Conservation (phyloP, 1,140 invertebrate species). For the Contarinia nasturtii region DNA sequence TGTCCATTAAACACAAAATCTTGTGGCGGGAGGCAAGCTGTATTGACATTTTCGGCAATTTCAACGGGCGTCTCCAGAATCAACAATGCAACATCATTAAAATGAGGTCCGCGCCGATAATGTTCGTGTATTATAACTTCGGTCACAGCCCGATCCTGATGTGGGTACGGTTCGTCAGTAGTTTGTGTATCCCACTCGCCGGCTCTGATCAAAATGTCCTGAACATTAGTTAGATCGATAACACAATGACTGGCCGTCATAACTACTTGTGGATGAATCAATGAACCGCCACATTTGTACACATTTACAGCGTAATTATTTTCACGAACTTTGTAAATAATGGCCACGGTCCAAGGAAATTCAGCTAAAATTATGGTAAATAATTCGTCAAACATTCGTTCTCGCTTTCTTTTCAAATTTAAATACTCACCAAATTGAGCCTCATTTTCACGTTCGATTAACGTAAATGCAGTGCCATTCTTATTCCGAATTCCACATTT, state of each 20-base stretch:
- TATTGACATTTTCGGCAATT: constrained; percentile 42
- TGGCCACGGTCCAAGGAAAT: constrained; percentile 62
- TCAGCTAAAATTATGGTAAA: no score
- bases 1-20: constrained; percentile 16
- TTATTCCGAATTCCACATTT: constrained; percentile 37
- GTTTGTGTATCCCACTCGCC: constrained; percentile 62
- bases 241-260: constrained; percentile 52
- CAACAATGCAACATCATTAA: constrained; percentile 48
- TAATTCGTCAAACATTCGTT: no score
- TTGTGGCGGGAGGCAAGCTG: constrained; percentile 45
- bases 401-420: no score
- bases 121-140: constrained; percentile 23
- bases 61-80: constrained; percentile 33
- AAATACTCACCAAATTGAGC: constrained; percentile 29
- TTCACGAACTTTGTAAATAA: constrained; percentile 34
- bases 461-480: constrained; percentile 44
- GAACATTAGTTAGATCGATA: constrained; percentile 9
- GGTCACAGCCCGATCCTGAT: constrained; percentile 41
- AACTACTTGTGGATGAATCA: constrained; percentile 50
- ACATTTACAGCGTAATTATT: constrained; percentile 34
- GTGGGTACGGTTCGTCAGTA: constrained; percentile 39
- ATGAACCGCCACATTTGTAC: constrained; percentile 55
- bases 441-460: constrained; percentile 35
- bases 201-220: constrained; percentile 32
- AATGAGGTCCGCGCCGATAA: constrained; percentile 31